Evolutionary conservation across 35 echinoderm and acorn worm genomes (phyloP).

Genomic region (Heliocidaris erythrogramma): DNA sequence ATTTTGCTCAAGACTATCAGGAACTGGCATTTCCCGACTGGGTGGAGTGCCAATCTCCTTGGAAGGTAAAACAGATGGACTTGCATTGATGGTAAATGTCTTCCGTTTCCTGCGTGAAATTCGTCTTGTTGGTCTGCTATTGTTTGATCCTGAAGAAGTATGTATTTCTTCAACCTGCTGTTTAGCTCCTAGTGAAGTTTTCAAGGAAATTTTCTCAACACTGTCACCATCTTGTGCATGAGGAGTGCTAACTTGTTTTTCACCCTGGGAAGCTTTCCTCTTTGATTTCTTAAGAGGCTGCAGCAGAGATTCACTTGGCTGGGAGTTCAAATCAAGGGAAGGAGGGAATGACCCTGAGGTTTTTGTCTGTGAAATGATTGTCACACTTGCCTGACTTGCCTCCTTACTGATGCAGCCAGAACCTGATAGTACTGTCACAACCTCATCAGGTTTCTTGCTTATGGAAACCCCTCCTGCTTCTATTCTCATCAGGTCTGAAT

Average conservation of each 20-base stretch:
- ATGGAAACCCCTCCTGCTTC: neutral
- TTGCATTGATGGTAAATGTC: neutral
- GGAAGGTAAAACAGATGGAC: neutral
- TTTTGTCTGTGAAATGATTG: neutral
- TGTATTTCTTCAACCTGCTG: neutral
- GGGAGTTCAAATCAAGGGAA: slow-evolving; percentile 21
- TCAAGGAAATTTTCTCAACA: neutral
- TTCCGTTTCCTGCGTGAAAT: neutral
- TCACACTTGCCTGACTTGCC: slow-evolving; percentile 7
- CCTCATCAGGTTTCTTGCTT: neutral
- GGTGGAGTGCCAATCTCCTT: neutral
- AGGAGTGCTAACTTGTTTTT: neutral
- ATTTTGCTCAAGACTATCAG: neutral
- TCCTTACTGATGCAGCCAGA: neutral
- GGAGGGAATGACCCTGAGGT: neutral
- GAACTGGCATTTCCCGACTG: neutral
- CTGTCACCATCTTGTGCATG: neutral
- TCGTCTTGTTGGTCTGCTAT: neutral
- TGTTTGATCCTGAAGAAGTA: neutral
- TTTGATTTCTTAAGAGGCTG: slow-evolving; percentile 7
- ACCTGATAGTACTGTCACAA: neutral
- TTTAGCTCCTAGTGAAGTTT: neutral
- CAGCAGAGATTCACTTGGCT: slow-evolving; percentile 41
- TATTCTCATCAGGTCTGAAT: neutral
- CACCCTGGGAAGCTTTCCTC: neutral